Conservation (phyloP, 2,888 invertebrate genomes). For the Apodemia mormo region DNA sequence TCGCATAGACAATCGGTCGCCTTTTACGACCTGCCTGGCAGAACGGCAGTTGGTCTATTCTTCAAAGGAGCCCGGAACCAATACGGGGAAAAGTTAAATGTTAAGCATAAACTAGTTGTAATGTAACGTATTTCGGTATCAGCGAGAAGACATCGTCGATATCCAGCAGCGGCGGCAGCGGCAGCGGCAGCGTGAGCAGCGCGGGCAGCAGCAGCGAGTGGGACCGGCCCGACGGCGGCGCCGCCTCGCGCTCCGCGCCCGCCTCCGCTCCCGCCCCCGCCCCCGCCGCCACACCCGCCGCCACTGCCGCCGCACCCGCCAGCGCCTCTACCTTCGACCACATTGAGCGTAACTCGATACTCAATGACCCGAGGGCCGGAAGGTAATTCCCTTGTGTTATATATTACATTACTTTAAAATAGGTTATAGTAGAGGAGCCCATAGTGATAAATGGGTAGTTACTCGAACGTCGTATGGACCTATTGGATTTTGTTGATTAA, state of each 20-base stretch:
- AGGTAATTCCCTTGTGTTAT: slow-evolving; percentile 47
- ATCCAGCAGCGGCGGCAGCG: slow-evolving; percentile 54
- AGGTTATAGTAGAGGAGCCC: no score
- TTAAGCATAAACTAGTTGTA: slow-evolving; percentile 30
- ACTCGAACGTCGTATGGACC: no score
- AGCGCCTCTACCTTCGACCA: slow-evolving; percentile 81
- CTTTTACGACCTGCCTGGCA: no score
- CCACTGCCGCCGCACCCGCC: slow-evolving; percentile 31
- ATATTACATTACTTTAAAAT: no score
- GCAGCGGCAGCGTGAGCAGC: slow-evolving; percentile 40
- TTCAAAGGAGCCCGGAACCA: no score
- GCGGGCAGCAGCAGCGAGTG: slow-evolving; percentile 33
- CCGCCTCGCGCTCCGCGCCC: no score
- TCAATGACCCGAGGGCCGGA: slow-evolving; percentile 85
- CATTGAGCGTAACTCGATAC: slow-evolving; percentile 84
- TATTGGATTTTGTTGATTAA: no score
- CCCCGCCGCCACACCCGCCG: slow-evolving; percentile 53
- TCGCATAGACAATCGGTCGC: no score
- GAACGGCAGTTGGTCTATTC: no score
- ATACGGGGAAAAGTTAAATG: no score
- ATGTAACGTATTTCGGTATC: slow-evolving; percentile 40
- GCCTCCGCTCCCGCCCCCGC: no score
- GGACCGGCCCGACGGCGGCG: slow-evolving; percentile 25
- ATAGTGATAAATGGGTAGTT: no score
- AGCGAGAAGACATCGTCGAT: slow-evolving; percentile 59